A percentile compares a stretch with the other conserved stretches of the same genome.
phyloP scores from a whole-genome alignment of 2,888 invertebrate species.

The Cynaeus angustus region DNA sequence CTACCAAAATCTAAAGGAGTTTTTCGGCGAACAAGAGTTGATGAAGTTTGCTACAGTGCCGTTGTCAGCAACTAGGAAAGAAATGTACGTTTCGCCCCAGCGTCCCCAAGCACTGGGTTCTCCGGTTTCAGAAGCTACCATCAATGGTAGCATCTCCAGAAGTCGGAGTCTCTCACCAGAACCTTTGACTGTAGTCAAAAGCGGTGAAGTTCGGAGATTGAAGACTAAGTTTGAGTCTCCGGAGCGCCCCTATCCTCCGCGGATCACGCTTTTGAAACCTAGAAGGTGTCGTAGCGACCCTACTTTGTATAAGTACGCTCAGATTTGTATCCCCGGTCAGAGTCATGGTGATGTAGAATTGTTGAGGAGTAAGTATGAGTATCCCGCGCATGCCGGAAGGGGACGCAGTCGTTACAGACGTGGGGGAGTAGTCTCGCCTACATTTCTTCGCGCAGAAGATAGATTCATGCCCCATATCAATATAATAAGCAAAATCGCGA shows the following conservation, averaged over 20 bases:
- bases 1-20: slow-evolving; percentile 84
- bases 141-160: slow-evolving; percentile 79
- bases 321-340: slow-evolving; percentile 71
- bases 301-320: slow-evolving; percentile 78
- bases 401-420: slow-evolving; percentile 72
- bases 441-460: slow-evolving; percentile 80
- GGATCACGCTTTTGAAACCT: slow-evolving; percentile 66
- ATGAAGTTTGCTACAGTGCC: slow-evolving; percentile 76
- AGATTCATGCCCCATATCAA: slow-evolving; percentile 92
- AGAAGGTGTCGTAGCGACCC: slow-evolving; percentile 86
- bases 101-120: slow-evolving; percentile 68
- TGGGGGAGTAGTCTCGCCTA: slow-evolving; percentile 76
- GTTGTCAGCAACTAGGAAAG: slow-evolving; percentile 68
- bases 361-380: slow-evolving; percentile 78
- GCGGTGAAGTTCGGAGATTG: slow-evolving; percentile 86
- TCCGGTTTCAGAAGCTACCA: slow-evolving; percentile 72
- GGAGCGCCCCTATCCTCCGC: slow-evolving; percentile 60
- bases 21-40: slow-evolving; percentile 84
- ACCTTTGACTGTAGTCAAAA: slow-evolving; percentile 81
- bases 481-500: slow-evolving; percentile 90
- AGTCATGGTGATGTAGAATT: slow-evolving; percentile 75
- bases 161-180: slow-evolving; percentile 85
- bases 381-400: slow-evolving; percentile 69
- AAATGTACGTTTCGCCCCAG: slow-evolving; percentile 73
- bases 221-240: slow-evolving; percentile 78